Percentiles rank a stretch among this genome's conserved stretches.
These are phyloP conservation scores for Pelobates cultripes DNA, from an alignment of 2,797 vertebrate genomes.

Conservation along the genomic window DNA sequence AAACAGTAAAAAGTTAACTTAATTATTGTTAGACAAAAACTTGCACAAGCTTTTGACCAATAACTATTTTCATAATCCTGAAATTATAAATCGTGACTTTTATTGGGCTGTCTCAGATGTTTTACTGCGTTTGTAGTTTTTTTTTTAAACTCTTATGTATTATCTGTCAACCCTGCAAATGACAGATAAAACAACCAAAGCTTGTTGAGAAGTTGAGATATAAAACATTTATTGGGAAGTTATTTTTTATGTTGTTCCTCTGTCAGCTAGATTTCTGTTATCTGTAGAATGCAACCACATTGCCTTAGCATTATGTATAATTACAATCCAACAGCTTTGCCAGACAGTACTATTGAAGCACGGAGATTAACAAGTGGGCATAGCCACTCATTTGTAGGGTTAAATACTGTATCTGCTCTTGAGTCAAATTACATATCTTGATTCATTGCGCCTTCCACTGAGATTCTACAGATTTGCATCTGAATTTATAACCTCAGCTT, in stretches of 20 bases:
- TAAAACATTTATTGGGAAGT: conserved; percentile 65
- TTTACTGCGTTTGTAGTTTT: neutral
- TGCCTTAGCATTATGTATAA: conserved; percentile 57
- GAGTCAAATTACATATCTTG: neutral
- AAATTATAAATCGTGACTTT: conserved; percentile 4
- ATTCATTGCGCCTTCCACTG: neutral
- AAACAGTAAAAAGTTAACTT: neutral
- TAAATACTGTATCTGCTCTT: neutral
- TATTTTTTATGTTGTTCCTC: conserved; percentile 64
- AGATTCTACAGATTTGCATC: neutral
- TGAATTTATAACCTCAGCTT: neutral
- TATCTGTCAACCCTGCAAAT: conserved; percentile 59
- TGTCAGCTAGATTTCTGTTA: conserved; percentile 64
- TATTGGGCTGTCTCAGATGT: neutral
- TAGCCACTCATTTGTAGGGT: neutral
- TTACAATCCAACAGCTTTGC: conserved; percentile 33
- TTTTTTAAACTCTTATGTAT: conserved; percentile 34
- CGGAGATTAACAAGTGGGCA: neutral
- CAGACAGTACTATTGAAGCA: neutral
- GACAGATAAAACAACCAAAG: conserved; percentile 63
- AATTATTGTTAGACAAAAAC: neutral
- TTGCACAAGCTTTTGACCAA: neutral
- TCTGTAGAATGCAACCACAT: conserved; percentile 59
- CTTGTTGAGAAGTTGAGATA: conserved; percentile 59
- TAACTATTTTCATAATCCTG: conserved; percentile 1